Conservation (phyloP, 2,888 invertebrate genomes). For the Dexiosoma caninum region DNA sequence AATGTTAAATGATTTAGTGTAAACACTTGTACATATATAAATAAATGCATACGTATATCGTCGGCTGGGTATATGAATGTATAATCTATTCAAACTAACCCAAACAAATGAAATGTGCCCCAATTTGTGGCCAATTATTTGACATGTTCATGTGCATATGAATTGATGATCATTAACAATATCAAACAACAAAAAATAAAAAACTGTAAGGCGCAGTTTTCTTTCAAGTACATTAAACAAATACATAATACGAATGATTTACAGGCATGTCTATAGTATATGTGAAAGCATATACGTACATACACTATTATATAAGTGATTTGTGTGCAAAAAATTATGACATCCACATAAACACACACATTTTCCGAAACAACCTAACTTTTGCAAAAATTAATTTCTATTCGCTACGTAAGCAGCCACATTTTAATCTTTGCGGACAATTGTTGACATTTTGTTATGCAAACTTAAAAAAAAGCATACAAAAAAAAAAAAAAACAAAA, state of each 20-base stretch:
- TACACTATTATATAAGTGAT: background rate
- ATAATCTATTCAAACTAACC: conserved; percentile 5
- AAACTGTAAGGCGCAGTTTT: conserved; percentile 35
- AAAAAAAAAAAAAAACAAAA: background rate
- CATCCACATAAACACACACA: background rate
- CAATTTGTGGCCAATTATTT: conserved; percentile 61
- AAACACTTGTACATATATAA: too few species aligned
- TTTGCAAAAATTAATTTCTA: conserved; percentile 23
- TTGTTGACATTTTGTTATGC: conserved; percentile 45
- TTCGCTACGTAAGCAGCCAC: conserved; percentile 3
- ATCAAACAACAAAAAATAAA: too few species aligned
- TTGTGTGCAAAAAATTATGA: background rate
- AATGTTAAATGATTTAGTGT: background rate
- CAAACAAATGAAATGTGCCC: conserved; percentile 35
- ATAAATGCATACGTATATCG: too few species aligned
- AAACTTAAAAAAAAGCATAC: conserved; percentile 3
- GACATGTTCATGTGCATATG: conserved; percentile 52
- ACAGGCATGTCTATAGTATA: background rate
- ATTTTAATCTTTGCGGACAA: conserved; percentile 24
- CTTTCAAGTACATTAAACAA: background rate
- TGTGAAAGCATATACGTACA: background rate
- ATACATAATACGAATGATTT: background rate
- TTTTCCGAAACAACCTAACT: conserved; percentile 3
- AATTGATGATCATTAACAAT: conserved; percentile 36
- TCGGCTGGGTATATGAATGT: too few species aligned